A percentile compares a stretch with the other conserved stretches of the same genome.
These are phyloP conservation scores for Lichenostomus cassidix DNA, from an alignment of 2,113 vertebrate genomes.

Conservation along the genomic window DNA sequence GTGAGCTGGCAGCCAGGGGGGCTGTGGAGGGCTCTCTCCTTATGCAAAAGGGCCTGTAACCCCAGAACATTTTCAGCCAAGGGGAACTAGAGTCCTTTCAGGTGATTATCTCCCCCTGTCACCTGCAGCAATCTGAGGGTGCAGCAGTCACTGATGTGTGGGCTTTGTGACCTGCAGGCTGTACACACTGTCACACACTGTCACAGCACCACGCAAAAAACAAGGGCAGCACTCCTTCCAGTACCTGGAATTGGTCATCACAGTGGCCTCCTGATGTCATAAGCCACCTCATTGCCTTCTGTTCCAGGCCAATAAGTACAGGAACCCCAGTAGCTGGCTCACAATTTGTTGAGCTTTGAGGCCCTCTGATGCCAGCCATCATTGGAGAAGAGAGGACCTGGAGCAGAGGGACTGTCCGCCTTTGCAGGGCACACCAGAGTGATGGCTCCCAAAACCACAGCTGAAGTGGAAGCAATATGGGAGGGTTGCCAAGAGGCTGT, in stretches of 20 bases:
- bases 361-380: neutral
- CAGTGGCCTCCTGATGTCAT: neutral
- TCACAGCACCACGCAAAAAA: neutral
- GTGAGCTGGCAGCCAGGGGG: neutral
- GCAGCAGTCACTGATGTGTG: neutral
- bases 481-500: neutral
- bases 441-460: neutral
- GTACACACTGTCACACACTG: neutral
- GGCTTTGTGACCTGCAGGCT: neutral
- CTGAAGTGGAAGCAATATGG: rapidly evolving
- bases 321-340: neutral
- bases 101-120: neutral
- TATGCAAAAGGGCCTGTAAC: neutral
- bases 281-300: neutral
- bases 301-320: neutral
- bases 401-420: neutral
- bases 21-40: neutral
- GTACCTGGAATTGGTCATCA: neutral
- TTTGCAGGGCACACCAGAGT: neutral
- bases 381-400: neutral
- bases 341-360: neutral
- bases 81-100: neutral
- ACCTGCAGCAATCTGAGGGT: neutral
- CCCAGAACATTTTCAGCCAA: neutral
- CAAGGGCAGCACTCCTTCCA: neutral